Conservation (phyloP, 35 echinoderm and acorn worm genomes). For the Ptychodera flava region DNA sequence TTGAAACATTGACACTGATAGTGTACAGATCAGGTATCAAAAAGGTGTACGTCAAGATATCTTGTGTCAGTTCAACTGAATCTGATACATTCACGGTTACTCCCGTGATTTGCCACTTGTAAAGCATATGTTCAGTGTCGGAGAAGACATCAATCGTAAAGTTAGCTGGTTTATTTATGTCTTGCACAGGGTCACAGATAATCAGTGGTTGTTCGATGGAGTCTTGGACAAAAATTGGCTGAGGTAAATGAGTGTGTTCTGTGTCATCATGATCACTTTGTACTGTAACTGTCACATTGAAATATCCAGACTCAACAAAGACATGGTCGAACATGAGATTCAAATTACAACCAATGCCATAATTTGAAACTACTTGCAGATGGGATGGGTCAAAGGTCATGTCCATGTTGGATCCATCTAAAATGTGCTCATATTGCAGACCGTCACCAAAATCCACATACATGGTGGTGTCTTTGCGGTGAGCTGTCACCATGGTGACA, state of each 20-base stretch:
- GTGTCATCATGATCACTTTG: constrained; percentile 11
- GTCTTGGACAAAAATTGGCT: constrained; percentile 8
- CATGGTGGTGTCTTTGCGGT: constrained; percentile 39
- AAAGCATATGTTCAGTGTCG: background rate
- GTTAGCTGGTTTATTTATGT: background rate
- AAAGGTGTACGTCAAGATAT: background rate
- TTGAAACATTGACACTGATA: background rate
- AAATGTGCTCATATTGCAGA: constrained; percentile 44
- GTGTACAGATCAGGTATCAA: background rate
- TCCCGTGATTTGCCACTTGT: background rate
- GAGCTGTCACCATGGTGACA: constrained; percentile 62
- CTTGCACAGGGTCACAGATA: background rate
- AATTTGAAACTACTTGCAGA: constrained; percentile 69
- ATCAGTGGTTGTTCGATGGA: background rate
- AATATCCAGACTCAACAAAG: constrained; percentile 43
- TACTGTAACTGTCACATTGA: constrained; percentile 7
- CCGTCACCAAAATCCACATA: constrained; percentile 84
- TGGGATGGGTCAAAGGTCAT: constrained; percentile 39
- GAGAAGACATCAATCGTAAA: background rate
- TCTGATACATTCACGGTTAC: background rate
- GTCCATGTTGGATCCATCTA: constrained; percentile 72
- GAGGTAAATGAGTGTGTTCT: background rate
- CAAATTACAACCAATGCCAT: constrained; percentile 78
- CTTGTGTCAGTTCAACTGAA: background rate
- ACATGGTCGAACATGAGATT: constrained; percentile 61